A percentile compares a stretch with the other conserved stretches of the same genome.
These are phyloP conservation scores for Stenotaenia linearis DNA, from an alignment of 2,888 invertebrate genomes.

Conservation along the genomic window DNA sequence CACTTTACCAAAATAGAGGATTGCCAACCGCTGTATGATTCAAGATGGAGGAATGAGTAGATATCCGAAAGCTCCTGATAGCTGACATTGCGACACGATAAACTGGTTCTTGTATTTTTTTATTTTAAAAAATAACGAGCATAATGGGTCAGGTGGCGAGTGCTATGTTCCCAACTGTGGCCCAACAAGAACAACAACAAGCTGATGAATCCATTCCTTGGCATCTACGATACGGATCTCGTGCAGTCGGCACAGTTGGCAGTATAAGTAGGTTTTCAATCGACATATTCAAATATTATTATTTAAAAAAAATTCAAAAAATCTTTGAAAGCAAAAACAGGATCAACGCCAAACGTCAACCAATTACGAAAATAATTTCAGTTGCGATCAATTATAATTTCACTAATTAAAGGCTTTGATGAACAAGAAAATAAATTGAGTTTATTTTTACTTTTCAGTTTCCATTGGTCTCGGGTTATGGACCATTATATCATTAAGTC, in stretches of 20 bases:
- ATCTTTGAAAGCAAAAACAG: no score
- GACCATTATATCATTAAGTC: constrained; percentile 63
- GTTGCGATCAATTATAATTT: no score
- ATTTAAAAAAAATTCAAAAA: neutral
- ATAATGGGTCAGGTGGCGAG: constrained; percentile 30
- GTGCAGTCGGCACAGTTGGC: constrained; percentile 75
- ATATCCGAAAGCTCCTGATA: neutral
- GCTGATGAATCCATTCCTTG: constrained; percentile 68
- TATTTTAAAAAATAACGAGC: neutral
- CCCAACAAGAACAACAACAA: constrained; percentile 28
- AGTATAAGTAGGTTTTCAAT: constrained; percentile 53
- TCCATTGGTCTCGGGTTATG: constrained; percentile 75
- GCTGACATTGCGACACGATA: neutral
- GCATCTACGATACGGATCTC: constrained; percentile 82
- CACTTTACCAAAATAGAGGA: no score
- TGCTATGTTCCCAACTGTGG: constrained; percentile 8
- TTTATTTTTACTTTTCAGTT: constrained; percentile 57
- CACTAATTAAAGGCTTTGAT: neutral
- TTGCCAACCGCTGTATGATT: neutral
- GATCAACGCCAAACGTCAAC: no score
- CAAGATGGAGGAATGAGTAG: constrained; percentile 5
- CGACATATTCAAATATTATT: neutral
- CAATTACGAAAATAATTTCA: no score
- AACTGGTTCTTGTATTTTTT: neutral
- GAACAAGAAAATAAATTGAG: neutral